Conservation (phyloP, 2,797 vertebrate species). For the Pyrocephalus nanus region DNA sequence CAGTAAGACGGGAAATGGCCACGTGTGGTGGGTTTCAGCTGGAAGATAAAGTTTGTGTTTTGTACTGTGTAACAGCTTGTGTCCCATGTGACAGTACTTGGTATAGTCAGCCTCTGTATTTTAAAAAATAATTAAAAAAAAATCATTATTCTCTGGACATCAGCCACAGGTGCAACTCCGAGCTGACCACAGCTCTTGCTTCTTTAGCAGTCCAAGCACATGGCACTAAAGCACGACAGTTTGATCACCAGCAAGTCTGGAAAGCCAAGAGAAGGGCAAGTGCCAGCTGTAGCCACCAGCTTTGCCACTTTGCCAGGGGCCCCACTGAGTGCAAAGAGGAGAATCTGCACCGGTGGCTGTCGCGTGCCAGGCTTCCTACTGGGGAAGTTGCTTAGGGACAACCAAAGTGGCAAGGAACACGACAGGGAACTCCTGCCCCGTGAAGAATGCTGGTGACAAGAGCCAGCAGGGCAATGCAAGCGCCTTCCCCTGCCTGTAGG, state of each 20-base stretch:
- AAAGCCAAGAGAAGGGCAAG: slow-evolving; percentile 1
- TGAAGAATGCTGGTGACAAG: neutral
- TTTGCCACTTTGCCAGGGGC: neutral
- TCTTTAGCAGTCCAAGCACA: neutral
- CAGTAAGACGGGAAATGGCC: neutral
- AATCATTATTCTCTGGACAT: neutral
- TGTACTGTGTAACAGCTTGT: neutral
- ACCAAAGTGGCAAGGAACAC: neutral
- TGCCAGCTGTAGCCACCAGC: neutral
- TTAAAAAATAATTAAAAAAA: neutral
- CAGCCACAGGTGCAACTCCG: neutral
- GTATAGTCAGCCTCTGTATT: neutral
- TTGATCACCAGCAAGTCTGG: neutral
- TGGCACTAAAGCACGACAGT: fast-evolving
- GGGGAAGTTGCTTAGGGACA: neutral
- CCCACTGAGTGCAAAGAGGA: fast-evolving
- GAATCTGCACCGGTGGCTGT: neutral
- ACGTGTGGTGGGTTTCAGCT: neutral
- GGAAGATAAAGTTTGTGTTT: neutral
- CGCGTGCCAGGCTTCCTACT: neutral
- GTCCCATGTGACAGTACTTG: neutral
- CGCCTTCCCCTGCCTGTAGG: neutral
- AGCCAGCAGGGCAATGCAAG: neutral
- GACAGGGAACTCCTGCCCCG: neutral
- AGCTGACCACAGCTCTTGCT: neutral